Base-by-base conservation (phyloP, 2,888 invertebrate genomes). In the Noctua fimbriata region DNA sequence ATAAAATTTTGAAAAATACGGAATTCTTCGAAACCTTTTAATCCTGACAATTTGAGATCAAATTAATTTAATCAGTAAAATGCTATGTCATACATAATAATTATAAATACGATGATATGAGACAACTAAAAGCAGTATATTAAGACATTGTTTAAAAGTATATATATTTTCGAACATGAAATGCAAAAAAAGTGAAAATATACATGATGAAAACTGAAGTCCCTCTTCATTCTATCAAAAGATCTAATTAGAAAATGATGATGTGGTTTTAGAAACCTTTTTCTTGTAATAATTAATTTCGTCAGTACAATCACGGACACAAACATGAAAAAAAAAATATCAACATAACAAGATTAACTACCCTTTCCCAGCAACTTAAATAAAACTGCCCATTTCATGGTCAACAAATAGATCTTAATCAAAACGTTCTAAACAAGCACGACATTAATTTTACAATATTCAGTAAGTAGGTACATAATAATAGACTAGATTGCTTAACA, bases 401-500 rank as follows among this genome's bases (percentile, higher is more conserved):
- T 76, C 41, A 87, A 88, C 84, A 82, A 90, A 83, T 69, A 84
- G 79, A 76, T 84, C 78, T 67, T 70, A 76, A 72, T 82, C 63
- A 58, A 72, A 75, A 83, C 78, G 77, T 87, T 85, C 73, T 79
- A 79, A 69, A 81, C 69, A 78, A 89, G 84, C 79, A 84, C 73
- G 76, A 81, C 78, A 78, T 79, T 81, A 47, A 60, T 79, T 73
- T 84, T 84, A 84, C 36, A 58, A 74, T 73, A 83, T 66, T 77
- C 76, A 83, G 81, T 79, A 82, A 84, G 77, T 84, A 86, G 88
- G 85, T 86, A 86, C 80, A 86, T 88, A 80, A 79, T 78, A 82
- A 71, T 81, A 89, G 89, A 89, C 89, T 91, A 90, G 89, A 89
- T 85, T 82, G 74, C 82, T 83, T 82, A 77, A 83, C 80, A 82